Evolutionary conservation across 2,113 vertebrate species (phyloP), one percentile per base, ranked within the genome.

Genomic region (Centropus unirufus): DNA sequence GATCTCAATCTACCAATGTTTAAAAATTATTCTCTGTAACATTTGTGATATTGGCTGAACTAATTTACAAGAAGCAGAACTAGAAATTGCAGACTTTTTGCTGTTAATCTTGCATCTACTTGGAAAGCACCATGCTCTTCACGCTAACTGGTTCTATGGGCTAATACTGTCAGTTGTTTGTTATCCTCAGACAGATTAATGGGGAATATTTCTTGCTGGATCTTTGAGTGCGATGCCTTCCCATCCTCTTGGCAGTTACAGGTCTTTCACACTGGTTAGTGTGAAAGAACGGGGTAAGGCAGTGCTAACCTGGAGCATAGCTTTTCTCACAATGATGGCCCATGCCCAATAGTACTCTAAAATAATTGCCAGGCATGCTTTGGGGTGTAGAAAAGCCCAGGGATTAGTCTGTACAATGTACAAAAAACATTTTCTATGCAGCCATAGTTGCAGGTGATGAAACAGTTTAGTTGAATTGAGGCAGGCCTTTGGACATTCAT

Each of bases 171-270:
- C 59, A 11, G 21, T 16, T 12, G 4, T 32, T 54, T 77, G 54
- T 23, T 23, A 61, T 59, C 15, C 46, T 79, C 9, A 55, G 49
- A 12, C 14, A 34, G 68, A 16, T 11, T 46, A 44, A 61, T 5
- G 21, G 42, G 58, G 5, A 47, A 22, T 27, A 12, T 47, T 17
- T 58, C 39, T 44, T 89, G 36, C 24, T 67, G 40, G 14, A 62
- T 58, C 22, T n/a, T n/a, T 5, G 5, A 22, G 17, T 47, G 32
- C 0, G 0, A 5, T 20, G 2, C 0, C 17, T 57, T 69, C n/a
- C 26, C 24, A 62, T 13, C 12, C 11, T 57, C 16, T 64, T 51
- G 36, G 55, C 13, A 47, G 5, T 55, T 44, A 8, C 8, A 62
- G 9, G 32, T 54, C 36, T 36, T 36, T 36, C 36, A 36, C 36